Percentiles rank a stretch among this genome's conserved stretches.
phyloP scores from a whole-genome alignment of 2,113 vertebrate species.

The Martes martes region DNA sequence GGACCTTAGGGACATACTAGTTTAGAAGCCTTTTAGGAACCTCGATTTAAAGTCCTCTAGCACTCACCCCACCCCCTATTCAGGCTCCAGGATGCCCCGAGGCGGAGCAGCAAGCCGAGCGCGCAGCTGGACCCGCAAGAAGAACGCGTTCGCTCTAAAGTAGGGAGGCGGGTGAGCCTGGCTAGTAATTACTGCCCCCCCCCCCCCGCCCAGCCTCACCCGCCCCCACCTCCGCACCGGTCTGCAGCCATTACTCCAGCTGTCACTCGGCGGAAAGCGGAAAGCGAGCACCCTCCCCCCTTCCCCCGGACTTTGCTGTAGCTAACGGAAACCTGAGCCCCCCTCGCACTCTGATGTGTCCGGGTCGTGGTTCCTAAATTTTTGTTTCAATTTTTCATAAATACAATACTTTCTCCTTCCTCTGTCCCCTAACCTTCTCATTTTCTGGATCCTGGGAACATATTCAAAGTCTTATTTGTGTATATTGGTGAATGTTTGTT shows the following conservation, averaged over 20 bases:
- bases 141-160: not conserved
- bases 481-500: not conserved
- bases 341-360: not conserved
- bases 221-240: not conserved
- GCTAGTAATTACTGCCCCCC: constrained; percentile 64
- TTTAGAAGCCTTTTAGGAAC: constrained; percentile 39
- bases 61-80: not conserved
- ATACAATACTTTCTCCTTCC: not conserved
- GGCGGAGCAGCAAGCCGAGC: constrained; percentile 32
- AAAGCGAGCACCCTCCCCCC: not conserved
- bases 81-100: constrained; percentile 49
- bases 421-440: not conserved
- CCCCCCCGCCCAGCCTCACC: not conserved
- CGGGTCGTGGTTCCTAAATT: not conserved
- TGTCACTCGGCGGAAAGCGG: constrained; percentile 44
- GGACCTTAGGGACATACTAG: not conserved
- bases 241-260: constrained; percentile 57
- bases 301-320: not conserved
- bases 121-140: constrained; percentile 45
- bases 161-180: constrained; percentile 21
- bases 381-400: not conserved
- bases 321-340: not conserved
- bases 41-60: not conserved
- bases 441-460: not conserved
- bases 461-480: not conserved